Conservation (phyloP, 1,140 invertebrate species). For the Adelges cooleyi region DNA sequence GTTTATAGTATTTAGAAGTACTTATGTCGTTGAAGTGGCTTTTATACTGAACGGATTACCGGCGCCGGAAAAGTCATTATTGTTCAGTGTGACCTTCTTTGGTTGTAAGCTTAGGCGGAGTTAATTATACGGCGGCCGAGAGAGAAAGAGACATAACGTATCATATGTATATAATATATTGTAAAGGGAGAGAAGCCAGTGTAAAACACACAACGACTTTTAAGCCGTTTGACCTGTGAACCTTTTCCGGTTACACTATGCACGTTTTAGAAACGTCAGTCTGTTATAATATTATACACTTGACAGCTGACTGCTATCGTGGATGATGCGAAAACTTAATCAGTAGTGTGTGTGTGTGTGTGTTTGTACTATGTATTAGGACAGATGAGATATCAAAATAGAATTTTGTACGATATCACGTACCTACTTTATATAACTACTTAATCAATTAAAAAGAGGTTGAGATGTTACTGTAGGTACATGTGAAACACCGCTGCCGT, state of each 20-base stretch:
- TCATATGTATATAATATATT: neutral
- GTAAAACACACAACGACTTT: constrained; percentile 5
- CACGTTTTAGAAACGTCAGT: neutral
- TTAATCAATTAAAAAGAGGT: constrained; percentile 14
- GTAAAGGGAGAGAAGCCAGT: neutral
- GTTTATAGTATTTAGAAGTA: too few relatives aligned
- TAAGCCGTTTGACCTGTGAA: constrained; percentile 10
- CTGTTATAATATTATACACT: neutral
- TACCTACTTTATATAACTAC: neutral
- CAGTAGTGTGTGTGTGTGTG: neutral
- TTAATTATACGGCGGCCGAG: neutral
- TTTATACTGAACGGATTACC: too few relatives aligned
- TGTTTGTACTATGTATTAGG: neutral
- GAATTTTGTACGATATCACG: neutral
- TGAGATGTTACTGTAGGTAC: too few relatives aligned
- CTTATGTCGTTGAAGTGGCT: too few relatives aligned
- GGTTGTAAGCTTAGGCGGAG: neutral
- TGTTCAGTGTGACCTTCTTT: constrained; percentile 6
- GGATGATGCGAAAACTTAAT: constrained; percentile 23
- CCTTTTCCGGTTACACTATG: constrained; percentile 6
- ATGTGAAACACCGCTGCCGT: too few relatives aligned
- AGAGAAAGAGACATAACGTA: neutral
- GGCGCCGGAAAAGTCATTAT: neutral
- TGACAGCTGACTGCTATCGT: constrained; percentile 1
- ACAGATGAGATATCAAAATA: too few relatives aligned